These are phyloP conservation scores for Monopis laevigella DNA, from an alignment of 2,888 invertebrate genomes.

Conservation along the genomic window DNA sequence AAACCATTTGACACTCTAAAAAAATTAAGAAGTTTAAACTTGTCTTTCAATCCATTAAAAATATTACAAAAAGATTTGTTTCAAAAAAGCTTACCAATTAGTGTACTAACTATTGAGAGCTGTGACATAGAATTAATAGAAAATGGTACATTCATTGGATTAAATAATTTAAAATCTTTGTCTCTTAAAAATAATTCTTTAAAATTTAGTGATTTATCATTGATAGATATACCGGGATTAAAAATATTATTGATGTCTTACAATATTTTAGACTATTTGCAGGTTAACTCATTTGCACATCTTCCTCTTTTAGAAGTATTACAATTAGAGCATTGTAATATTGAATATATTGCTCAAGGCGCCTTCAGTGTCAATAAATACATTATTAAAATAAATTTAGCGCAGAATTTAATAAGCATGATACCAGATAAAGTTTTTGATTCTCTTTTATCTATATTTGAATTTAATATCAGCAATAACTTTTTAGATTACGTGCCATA, in stretches of 20 bases:
- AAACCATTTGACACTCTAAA: slow-evolving; percentile 81
- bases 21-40: slow-evolving; percentile 78
- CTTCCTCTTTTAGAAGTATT: slow-evolving; percentile 81
- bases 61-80: slow-evolving; percentile 78
- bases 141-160: slow-evolving; percentile 76
- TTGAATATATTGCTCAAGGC: slow-evolving; percentile 73
- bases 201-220: slow-evolving; percentile 72
- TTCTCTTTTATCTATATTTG: slow-evolving; percentile 74
- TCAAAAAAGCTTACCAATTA: slow-evolving; percentile 78
- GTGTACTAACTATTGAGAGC: slow-evolving; percentile 77
- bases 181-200: slow-evolving; percentile 80
- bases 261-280: slow-evolving; percentile 81
- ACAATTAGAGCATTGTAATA: slow-evolving; percentile 74
- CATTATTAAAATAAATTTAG: slow-evolving; percentile 76
- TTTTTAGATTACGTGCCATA: slow-evolving; percentile 80
- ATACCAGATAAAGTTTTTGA: slow-evolving; percentile 75
- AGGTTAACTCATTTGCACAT: slow-evolving; percentile 75
- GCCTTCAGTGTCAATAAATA: slow-evolving; percentile 80
- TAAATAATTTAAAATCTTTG: slow-evolving; percentile 80
- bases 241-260: slow-evolving; percentile 77
- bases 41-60: slow-evolving; percentile 80
- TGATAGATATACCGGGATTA: slow-evolving; percentile 79
- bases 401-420: slow-evolving; percentile 73
- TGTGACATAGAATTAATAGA: slow-evolving; percentile 80
- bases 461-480: slow-evolving; percentile 79